Evolutionary conservation across 2,797 vertebrate genomes (phyloP).

Genomic region (Thaleichthys pacificus): DNA sequence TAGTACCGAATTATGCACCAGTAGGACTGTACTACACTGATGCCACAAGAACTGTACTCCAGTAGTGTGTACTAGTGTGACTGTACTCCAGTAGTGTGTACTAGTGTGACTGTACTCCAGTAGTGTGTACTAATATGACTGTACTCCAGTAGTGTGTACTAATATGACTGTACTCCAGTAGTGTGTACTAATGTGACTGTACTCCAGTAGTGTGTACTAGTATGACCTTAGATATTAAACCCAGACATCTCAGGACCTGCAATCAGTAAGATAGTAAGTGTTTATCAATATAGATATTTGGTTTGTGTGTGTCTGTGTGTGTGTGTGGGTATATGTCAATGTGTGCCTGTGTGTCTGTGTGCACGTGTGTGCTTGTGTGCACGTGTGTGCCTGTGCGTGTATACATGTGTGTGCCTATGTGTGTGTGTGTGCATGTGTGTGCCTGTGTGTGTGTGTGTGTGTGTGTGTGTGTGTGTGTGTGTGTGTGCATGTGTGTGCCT

Average conservation of each 20-base stretch:
- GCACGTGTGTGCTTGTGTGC: neutral
- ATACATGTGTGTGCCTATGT: slow-evolving; percentile 29
- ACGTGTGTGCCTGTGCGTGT: neutral
- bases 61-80: no score
- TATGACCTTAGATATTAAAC: no score
- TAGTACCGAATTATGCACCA: no score
- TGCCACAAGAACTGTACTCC: no score
- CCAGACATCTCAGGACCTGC: no score
- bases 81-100: no score
- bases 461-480: neutral
- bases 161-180: neutral
- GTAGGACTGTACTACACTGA: no score
- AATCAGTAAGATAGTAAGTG: neutral
- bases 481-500: slow-evolving; percentile 25
- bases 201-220: no score
- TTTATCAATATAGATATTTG: neutral
- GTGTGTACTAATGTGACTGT: neutral
- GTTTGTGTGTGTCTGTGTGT: neutral
- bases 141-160: neutral
- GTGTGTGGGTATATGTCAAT: no score
- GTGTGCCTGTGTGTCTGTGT: neutral
- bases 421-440: slow-evolving; percentile 19
- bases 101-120: no score
- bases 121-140: no score
- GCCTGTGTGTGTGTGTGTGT: neutral